A percentile compares a stretch with the other conserved stretches of the same genome.
phyloP scores from a whole-genome alignment of 2,888 invertebrate species.

The Callimorpha dominula region DNA sequence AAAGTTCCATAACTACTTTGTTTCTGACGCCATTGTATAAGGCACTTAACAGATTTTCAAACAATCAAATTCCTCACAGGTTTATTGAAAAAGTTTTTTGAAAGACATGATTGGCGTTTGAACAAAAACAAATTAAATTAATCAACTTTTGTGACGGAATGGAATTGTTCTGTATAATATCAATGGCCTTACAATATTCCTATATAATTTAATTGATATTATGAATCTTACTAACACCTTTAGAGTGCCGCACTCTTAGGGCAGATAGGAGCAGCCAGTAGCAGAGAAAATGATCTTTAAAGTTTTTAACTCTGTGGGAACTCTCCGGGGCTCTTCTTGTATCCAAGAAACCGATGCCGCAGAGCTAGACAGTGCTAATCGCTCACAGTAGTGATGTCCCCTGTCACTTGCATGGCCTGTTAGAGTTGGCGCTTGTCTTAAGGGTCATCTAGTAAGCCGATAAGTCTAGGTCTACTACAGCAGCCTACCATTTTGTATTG shows the following conservation, averaged over 20 bases:
- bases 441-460: too few species aligned
- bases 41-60: background rate
- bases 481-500: too few species aligned
- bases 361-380: background rate
- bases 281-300: background rate
- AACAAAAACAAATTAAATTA: slow-evolving; percentile 33
- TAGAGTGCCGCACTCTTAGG: too few species aligned
- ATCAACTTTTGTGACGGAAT: slow-evolving; percentile 20
- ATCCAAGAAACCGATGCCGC: background rate
- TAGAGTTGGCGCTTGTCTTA: background rate
- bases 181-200: background rate
- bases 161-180: slow-evolving; percentile 22
- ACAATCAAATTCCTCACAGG: too few species aligned
- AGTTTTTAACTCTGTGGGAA: background rate
- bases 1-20: slow-evolving; percentile 18
- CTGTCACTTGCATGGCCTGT: background rate
- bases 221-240: background rate
- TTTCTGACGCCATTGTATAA: slow-evolving; percentile 25
- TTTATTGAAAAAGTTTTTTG: slow-evolving; percentile 60
- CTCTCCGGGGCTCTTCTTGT: background rate
- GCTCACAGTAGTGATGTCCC: background rate
- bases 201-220: background rate
- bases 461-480: too few species aligned
- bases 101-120: slow-evolving; percentile 46
- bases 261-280: too few species aligned